A percentile compares a stretch with the other conserved stretches of the same genome.
Evolutionary conservation across 2,113 vertebrate genomes (phyloP).

Genomic region (Hippocampus mohnikei): DNA sequence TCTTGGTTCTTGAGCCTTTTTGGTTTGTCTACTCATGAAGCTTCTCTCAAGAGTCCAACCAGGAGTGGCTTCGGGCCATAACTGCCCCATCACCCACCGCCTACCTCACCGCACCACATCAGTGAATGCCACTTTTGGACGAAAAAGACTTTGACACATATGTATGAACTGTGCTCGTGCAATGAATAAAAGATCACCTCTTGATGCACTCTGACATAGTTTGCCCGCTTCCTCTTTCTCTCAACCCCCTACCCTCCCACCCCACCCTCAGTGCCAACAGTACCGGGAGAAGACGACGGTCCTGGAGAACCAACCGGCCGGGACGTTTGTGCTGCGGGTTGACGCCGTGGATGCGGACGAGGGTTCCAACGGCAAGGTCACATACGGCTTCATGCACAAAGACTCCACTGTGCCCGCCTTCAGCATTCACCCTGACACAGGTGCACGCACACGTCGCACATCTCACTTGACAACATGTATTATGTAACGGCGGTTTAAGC

Average conservation of each 20-base stretch:
- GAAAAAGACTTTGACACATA: neutral
- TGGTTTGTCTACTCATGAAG: neutral
- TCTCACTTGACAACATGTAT: too few relatives aligned
- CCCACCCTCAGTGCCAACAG: constrained; percentile 76
- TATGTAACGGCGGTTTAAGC: too few relatives aligned
- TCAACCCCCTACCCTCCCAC: neutral
- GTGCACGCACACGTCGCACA: too few relatives aligned
- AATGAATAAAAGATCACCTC: neutral
- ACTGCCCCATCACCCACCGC: neutral
- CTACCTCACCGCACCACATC: neutral
- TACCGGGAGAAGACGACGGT: constrained; percentile 81
- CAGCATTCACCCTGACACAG: constrained; percentile 81
- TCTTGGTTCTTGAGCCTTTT: neutral
- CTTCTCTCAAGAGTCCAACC: neutral
- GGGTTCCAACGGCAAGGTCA: constrained; percentile 83
- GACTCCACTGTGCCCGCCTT: constrained; percentile 82
- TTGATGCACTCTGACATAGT: neutral
- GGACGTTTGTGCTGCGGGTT: constrained; percentile 81
- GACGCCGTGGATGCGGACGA: constrained; percentile 84
- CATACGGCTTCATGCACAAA: constrained; percentile 86
- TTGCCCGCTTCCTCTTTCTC: neutral
- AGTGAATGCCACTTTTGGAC: neutral
- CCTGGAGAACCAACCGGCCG: constrained; percentile 83
- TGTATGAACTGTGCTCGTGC: neutral
- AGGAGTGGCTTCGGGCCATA: neutral